Conservation (phyloP, 2,113 vertebrate genomes). For the Clinocottus analis region DNA sequence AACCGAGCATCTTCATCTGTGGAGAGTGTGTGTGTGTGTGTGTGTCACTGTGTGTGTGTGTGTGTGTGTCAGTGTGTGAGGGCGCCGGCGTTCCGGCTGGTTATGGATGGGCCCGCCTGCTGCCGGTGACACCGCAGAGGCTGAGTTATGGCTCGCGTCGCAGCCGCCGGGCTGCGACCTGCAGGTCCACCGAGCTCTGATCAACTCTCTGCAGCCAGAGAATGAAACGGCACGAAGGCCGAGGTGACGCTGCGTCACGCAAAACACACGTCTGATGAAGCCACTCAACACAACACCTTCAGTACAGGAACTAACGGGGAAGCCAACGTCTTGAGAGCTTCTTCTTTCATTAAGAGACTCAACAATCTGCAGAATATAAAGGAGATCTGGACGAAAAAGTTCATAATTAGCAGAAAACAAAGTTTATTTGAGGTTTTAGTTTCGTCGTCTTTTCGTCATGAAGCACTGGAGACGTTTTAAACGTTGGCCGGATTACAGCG, state of each 20-base stretch:
- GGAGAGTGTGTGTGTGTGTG: slow-evolving; percentile 21
- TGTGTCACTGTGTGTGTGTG: slow-evolving; percentile 27
- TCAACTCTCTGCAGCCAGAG: slow-evolving; percentile 29
- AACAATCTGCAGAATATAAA: too few species aligned
- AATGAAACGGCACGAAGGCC: neutral
- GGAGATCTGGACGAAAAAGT: too few species aligned
- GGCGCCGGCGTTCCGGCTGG: too few species aligned
- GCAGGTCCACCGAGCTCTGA: slow-evolving; percentile 12
- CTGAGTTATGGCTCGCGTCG: slow-evolving; percentile 62
- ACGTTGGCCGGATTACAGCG: neutral
- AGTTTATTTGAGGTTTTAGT: neutral
- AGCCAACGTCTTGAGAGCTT: too few species aligned
- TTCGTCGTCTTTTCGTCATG: neutral
- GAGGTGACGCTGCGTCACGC: neutral
- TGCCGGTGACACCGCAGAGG: slow-evolving; percentile 16
- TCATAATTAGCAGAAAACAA: neutral
- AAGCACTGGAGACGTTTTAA: neutral
- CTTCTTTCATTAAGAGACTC: too few species aligned
- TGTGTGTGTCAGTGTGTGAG: slow-evolving; percentile 4
- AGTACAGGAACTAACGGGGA: neutral
- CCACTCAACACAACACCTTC: neutral
- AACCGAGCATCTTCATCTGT: slow-evolving; percentile 34
- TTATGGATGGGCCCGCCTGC: neutral
- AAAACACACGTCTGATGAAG: neutral
- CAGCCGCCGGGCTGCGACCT: slow-evolving; percentile 50